These are phyloP conservation scores for Myotis davidii DNA, from an alignment of 2,113 vertebrate species.

Conservation along the genomic window DNA sequence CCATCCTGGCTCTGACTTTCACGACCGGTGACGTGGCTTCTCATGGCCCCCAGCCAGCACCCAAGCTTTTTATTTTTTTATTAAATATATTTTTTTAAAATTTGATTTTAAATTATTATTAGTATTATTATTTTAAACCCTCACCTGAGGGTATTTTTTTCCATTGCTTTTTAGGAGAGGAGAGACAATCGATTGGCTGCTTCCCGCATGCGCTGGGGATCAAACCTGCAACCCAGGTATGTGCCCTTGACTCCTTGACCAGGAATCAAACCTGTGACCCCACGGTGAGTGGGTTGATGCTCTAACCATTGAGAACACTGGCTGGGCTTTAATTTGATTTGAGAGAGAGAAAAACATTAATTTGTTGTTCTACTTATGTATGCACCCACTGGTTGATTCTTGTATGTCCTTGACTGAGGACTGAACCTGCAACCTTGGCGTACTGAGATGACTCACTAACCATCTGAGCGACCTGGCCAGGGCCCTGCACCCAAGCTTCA, in stretches of 20 bases:
- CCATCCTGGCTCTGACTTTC: not conserved
- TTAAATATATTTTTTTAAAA: not conserved
- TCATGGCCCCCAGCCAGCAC: accelerated
- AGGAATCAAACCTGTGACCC: too few species aligned
- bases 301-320: too few species aligned
- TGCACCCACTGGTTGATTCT: not conserved
- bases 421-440: not conserved
- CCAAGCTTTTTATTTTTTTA: too few species aligned
- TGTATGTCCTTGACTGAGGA: not conserved
- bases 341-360: not conserved
- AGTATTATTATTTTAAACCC: too few species aligned
- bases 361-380: not conserved
- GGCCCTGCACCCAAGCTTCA: not conserved
- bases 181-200: too few species aligned
- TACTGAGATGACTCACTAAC: not conserved
- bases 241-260: too few species aligned
- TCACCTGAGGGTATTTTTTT: too few species aligned
- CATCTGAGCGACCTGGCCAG: not conserved
- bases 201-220: too few species aligned
- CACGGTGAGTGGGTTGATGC: too few species aligned
- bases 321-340: not conserved
- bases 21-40: not conserved
- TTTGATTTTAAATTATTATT: not conserved
- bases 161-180: too few species aligned
- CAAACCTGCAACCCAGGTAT: too few species aligned